phyloP scores from a whole-genome alignment of 2,797 vertebrate species.

The Jordanella pulchra region DNA sequence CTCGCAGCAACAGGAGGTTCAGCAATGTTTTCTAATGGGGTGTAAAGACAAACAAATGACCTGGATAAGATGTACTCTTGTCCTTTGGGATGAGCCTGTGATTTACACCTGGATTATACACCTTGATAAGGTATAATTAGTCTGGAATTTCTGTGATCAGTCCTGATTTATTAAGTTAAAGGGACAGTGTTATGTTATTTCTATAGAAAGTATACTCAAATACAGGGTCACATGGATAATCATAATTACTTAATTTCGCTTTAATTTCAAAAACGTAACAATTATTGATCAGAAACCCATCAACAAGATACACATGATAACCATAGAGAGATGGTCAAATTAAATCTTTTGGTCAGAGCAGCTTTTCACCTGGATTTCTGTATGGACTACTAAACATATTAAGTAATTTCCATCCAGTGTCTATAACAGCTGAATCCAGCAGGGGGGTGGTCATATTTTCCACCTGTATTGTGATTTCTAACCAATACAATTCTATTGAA shows the following conservation, averaged over 20 bases:
- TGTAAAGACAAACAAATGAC: constrained; percentile 80
- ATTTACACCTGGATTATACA: constrained; percentile 72
- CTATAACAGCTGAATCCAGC: too few species aligned
- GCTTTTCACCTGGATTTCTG: too few species aligned
- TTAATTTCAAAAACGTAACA: too few species aligned
- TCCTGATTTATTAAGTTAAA: constrained; percentile 18
- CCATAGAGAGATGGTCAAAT: too few species aligned
- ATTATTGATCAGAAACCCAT: not conserved
- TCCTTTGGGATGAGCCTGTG: constrained; percentile 61
- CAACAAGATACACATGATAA: too few species aligned
- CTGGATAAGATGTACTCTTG: constrained; percentile 53
- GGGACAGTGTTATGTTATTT: constrained; percentile 7
- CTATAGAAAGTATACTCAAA: not conserved
- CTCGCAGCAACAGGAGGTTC: constrained; percentile 63
- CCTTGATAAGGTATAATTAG: constrained; percentile 60
- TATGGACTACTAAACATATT: too few species aligned
- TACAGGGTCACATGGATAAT: not conserved
- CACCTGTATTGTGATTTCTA: too few species aligned
- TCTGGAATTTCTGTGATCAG: constrained; percentile 39
- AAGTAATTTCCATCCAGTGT: too few species aligned
- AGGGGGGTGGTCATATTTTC: too few species aligned
- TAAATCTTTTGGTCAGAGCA: too few species aligned
- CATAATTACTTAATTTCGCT: too few species aligned
- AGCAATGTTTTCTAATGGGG: constrained; percentile 72
- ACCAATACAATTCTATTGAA: too few species aligned